Evolutionary conservation across 2,797 vertebrate species (phyloP), one percentile per base, ranked within the genome.

Genomic region (Merluccius polli): DNA sequence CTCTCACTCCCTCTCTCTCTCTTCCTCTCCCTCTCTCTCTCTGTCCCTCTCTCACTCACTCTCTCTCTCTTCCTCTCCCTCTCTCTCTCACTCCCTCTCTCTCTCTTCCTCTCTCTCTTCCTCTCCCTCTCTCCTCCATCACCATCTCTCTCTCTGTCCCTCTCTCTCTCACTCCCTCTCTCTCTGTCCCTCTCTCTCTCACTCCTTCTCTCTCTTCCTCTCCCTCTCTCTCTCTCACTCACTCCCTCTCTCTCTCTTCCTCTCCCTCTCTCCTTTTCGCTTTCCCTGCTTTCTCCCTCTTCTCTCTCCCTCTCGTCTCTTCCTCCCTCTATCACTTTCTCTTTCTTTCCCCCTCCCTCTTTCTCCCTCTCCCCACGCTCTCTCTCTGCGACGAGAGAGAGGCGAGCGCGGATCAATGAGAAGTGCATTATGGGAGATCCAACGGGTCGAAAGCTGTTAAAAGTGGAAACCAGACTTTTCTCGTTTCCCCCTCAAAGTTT

Each of bases 371-470:
- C n/a, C n/a, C n/a, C n/a, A n/a, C n/a, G n/a, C 59, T 21, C 70
- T 24, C 9, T 27, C 59, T 63, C 70, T 21, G 32, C 12, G 27
- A 65, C 35, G 63, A 1, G 0, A 74, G 32, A 12, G 15, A 16
- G n/a, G 65, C 36, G 35, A 15, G 33, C 8, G 2, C 27, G 65
- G 73, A 79, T 81, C 15, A 79, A 67, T 71, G 70, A 29, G 33
- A 70, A 77, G 31, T 29, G 48, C 73, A 82, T 84, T 75, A 70
- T 13, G 65, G 76, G 74, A 48, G 24, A 75, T 52, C 24, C 77
- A 77, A 69, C 81, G 74, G 52, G 52, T 63, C n/a, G 67, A 81
- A 81, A 41, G 32, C 68, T 75, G 79, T 69, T 76, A 80, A 77
- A 79, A 71, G 73, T 80, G 73, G 82, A 68, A 73, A 80, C 77